Evolutionary conservation across 2,113 vertebrate genomes (phyloP), one percentile per base, ranked within the genome.

Genomic region (Syngnathus scovelli): DNA sequence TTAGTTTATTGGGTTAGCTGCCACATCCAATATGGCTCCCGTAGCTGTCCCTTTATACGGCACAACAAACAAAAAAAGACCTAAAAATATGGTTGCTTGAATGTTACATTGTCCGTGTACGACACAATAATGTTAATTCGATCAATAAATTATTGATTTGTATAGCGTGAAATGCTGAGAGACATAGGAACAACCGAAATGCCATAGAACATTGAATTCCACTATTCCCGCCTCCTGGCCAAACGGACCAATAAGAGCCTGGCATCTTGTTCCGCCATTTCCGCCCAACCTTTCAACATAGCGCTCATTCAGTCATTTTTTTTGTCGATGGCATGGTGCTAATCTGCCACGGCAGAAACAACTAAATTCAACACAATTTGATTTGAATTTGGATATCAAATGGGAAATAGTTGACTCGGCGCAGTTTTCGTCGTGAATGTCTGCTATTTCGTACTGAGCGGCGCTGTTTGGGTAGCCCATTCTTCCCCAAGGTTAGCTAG

Each of bases 281-380:
- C 83, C 85, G 82, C 68, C 81, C 69, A 64, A 23, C 60, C 67
- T 84, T 72, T 74, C 52, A 71, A 6, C 84, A 83, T 82, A 87
- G 64, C 79, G 68, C 74, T 81, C 59, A 12, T 65, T 64, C 74
- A 76, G 71, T 66, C 72, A 75, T 72, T 79, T 77, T 72, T 82
- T 85, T 77, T 88, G 75, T 87, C 81, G 81, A 81, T 86, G 84
- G 86, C 85, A 83, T 87, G 85, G 81, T 83, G 84, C 80, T 84
- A 80, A 66, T 38, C 16, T 69, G 62, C 64, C 71, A 68, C 84
- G 61, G 65, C 58, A 77, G 63, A 72, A 64, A 75, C 54, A 59
- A 3, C 67, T 64, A 67, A 16, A 73, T 81, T 80, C 64, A 16
- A 52, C 68, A 49, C 5, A 6, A 38, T 11, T 74, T 60, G 13